Evolutionary conservation across 2,888 invertebrate species (phyloP), one percentile per base, ranked within the genome.

Genomic region (Noctua fimbriata): DNA sequence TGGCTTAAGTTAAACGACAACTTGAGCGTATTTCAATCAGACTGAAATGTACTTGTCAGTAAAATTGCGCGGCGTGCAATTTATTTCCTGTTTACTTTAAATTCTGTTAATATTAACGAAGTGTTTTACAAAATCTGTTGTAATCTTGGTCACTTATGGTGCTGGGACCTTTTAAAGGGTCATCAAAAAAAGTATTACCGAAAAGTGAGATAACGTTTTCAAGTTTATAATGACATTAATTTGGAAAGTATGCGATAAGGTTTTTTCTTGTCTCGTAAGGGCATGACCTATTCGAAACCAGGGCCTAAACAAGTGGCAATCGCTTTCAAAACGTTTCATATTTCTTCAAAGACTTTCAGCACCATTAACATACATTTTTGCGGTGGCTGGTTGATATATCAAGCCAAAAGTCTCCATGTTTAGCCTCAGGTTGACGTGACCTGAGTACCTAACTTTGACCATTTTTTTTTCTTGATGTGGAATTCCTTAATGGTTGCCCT

Each of bases 21-120:
- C 32, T 63, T 77, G 69, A 69, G 16, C 70, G 82, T 85, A 81
- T 84, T 85, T 85, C 71, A 82, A 82, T 85, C 69, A 72, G 63
- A 63, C 24, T 60, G 52, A 78, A 69, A 85, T 72, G 36, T 75
- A 69, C 60, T 58, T 82, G 78, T 73, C 65, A 49, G 71, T 75
- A 73, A 74, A 84, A 85, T 84, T 67, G 74, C 66, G 32, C 24
- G 32, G 16, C 69, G 10, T 69, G 72, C 72, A 65, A 83, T 82
- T 79, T 83, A 78, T 83, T 83, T 82, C 83, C 82, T 79, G 82
- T 73, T 82, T 78, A 69, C 65, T 24, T 73, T 83, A 58, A 78
- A 63, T 83, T 74, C 63, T n/a, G 44, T 63, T 73, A 44, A 58
- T 52, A 73, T 79, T 74, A 63, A 79, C 63, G 70, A 71, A 47